Evolutionary conservation across 1,140 invertebrate species (phyloP).

Genomic region (Phthorimaea operculella): DNA sequence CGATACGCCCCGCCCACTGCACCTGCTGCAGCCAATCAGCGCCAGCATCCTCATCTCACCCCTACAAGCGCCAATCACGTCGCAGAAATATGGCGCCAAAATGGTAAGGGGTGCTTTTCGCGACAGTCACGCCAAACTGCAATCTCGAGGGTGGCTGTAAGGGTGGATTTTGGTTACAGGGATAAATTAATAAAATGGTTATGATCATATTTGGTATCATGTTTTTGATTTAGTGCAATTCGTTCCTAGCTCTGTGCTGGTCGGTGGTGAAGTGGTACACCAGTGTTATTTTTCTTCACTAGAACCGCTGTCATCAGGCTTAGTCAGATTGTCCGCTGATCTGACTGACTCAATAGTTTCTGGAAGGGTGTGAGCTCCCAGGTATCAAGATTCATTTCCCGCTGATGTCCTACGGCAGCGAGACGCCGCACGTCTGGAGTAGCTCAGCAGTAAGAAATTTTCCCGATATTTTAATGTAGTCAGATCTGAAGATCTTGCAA

Average conservation of each 20-base stretch:
- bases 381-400: conserved; percentile 66
- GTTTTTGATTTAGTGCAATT: conserved; percentile 54
- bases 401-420: conserved; percentile 64
- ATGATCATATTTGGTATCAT: conserved; percentile 30
- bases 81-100: conserved; percentile 37
- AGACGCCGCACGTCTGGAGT: conserved; percentile 62
- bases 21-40: conserved; percentile 45
- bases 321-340: too few species aligned
- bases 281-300: too few species aligned
- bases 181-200: conserved; percentile 41
- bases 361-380: conserved; percentile 31
- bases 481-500: too few species aligned
- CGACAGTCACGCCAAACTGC: not conserved
- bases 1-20: conserved; percentile 36
- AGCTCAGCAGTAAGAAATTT: conserved; percentile 46
- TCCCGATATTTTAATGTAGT: not conserved
- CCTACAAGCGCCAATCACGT: conserved; percentile 38
- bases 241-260: conserved; percentile 18
- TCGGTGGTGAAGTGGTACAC: conserved; percentile 10
- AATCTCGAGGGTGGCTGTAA: conserved; percentile 2
- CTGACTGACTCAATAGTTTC: conserved; percentile 18
- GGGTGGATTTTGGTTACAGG: conserved; percentile 12
- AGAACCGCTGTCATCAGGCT: too few species aligned
- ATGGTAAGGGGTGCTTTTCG: conserved; percentile 28
- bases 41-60: conserved; percentile 32